phyloP scores from a whole-genome alignment of 2,797 vertebrate genomes.

The Danio aesculapii region DNA sequence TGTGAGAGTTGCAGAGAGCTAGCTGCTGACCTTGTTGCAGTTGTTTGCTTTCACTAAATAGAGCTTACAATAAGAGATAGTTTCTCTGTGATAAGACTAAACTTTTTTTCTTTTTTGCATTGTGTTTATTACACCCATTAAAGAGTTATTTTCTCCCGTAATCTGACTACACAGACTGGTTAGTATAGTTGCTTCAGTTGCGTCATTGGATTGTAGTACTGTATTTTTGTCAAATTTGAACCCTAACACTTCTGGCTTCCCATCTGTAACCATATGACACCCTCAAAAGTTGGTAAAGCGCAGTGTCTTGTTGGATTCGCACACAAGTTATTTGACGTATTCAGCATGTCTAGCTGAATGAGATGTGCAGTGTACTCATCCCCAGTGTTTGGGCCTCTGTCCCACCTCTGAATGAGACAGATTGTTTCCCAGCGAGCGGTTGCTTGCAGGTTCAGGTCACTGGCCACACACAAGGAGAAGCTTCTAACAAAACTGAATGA shows the following conservation, averaged over 20 bases:
- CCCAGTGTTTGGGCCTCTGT: slow-evolving; percentile 48
- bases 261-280: slow-evolving; percentile 29
- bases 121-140: background rate
- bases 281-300: slow-evolving; percentile 48
- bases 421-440: slow-evolving; percentile 54
- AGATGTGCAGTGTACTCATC: slow-evolving; percentile 34
- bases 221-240: no score
- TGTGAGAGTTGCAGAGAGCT: no score
- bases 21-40: no score
- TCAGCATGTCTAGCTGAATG: slow-evolving; percentile 36
- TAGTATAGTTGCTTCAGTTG: background rate
- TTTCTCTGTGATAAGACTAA: background rate
- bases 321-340: slow-evolving; percentile 50
- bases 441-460: slow-evolving; percentile 46
- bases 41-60: background rate
- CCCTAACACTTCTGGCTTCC: no score
- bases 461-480: slow-evolving; percentile 38
- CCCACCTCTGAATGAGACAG: slow-evolving; percentile 54
- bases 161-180: background rate
- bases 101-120: background rate
- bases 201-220: no score
- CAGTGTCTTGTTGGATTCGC: slow-evolving; percentile 19
- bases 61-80: background rate
- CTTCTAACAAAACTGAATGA: slow-evolving; percentile 29
- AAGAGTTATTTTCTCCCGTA: background rate